Base-by-base conservation (phyloP, 2,888 invertebrate genomes). In the Pseudococcus jackbeardsleyi region DNA sequence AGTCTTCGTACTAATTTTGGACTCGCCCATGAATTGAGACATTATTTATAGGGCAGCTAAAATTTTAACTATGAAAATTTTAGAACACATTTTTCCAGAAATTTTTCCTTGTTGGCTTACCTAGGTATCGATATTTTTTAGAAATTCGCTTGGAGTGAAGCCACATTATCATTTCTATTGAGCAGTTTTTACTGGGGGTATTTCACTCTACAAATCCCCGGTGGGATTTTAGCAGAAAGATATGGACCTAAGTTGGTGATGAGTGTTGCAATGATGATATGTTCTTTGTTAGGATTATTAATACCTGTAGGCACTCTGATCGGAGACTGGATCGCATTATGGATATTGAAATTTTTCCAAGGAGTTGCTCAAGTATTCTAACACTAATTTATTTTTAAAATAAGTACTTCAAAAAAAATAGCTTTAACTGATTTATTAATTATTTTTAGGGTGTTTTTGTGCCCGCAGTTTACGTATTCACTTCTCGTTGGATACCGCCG, bases 101-200 rank as follows among this genome's bases (percentile, higher is more conserved):
- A 33, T 2, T 33, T 3, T 33, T 33, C 26, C 3, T 33, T 33
- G 3, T 33, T 33, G 26, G 26, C 26, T 33, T 33, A 33, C 26
- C 1, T 33, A 33, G 26, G 26, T 9, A 9, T 42, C 6, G 42
- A 22, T n/a, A 2, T 59, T 77, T 88, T 82, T 17, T 42, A 88
- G 88, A 48, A 84, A 33, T 88, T 64, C 17, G 19, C 46, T 9
- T 88, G 88, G 88, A 33, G 68, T 46, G 64, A 88, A 46, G 50
- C 46, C 0, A 42, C 26, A 12, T n/a, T 68, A 15, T 54, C 84
- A 8, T 39, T 88, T 0, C 39, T 88, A 68, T n/a, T 88, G n/a
- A 88, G 88, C 48, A 84, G 84, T 48, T 88, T 88, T 33, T 88
- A 88, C 17, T 88, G 88, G 84, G 88, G 88, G 22, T 88, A 88